Evolutionary conservation across 2,797 vertebrate species (phyloP), one percentile per base, ranked within the genome.

Genomic region (Coluber constrictor): DNA sequence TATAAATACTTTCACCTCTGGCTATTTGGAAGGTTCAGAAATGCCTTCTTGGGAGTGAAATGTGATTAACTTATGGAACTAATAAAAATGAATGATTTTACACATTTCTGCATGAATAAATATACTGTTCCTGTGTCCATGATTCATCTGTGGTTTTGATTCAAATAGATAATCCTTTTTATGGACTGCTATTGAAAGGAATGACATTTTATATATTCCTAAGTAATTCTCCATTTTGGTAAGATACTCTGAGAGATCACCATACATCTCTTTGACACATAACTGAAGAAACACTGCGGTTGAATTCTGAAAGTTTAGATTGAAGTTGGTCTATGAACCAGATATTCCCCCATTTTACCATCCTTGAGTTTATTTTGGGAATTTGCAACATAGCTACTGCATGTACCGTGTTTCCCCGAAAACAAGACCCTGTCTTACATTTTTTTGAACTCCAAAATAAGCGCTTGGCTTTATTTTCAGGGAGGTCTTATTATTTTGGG

Each of bases 21-120:
- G 79, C 90, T 94, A 86, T 91, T 90, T 74, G 37, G 90, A 86
- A 93, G 37, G 91, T 90, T 61, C 59, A 89, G 88, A 43, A 90
- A 90, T 89, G 57, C 29, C 63, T 83, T 93, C 63, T 37, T 59
- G n/a, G 47, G 32, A 90, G 15, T 51, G 20, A 92, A 47, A 43
- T 37, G 51, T 59, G 15, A 87, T 93, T 94, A 90, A 56, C 29
- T 32, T 55, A 51, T 88, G 25, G 57, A 37, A 61, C 88, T 93
- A 47, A 59, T 86, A 83, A 79, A 88, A 87, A 57, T 16, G 2
- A 63, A 83, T 89, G 55, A 94, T 92, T 92, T 61, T 83, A n/a
- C 51, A 92, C 51, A 10, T 37, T 11, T 27, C 47, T 56, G 32
- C 55, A 7, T 32, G 9, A 59, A 47, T 43, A 90, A 61, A 27